Evolutionary conservation across 2,888 invertebrate species (phyloP), one percentile per base, ranked within the genome.

Genomic region (Metellina segmentata): DNA sequence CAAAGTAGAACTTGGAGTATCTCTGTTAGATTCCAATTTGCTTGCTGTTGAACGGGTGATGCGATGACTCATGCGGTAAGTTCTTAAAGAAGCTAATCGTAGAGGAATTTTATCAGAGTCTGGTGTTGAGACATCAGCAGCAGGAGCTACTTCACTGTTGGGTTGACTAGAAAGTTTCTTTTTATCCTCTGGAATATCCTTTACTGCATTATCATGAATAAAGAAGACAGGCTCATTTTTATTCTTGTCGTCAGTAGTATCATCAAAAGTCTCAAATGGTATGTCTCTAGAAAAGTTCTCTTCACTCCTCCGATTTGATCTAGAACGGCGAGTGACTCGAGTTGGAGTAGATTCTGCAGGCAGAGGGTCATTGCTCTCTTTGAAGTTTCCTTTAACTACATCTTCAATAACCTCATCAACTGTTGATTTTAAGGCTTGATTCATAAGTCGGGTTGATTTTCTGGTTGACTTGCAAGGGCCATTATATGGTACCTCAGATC

Each of bases 321-420:
- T 87, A 11, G 93, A 93, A 77, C 93, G 88, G 48, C 94, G 82
- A 9, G 88, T 90, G 9, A 92, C 85, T 48, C 82, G 52, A 34
- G 89, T 85, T 13, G 87, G 82, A 16, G 71, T 85, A 20, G 77
- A 51, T n/a, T 91, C 86, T 61, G 81, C 7, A 48, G 81, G 90
- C 19, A 92, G 51, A 49, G 72, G 71, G 52, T 85, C 85, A 19
- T 53, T 77, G 16, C 61, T 61, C 5, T 61, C 61, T 77, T 75
- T 87, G 9, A 94, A 94, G 94, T 95, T 85, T 94, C 97, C 97
- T 93, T 97, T 96, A 1, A 98, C 97, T 0, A 98, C 98, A 94
- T 98, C 98, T 93, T 98, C 98, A 93, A 98, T 98, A 16, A 97
- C 96, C 94, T 98, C 98, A 94, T 98, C 98, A 11, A 98, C 96